Evolutionary conservation across 2,797 vertebrate genomes (phyloP).

Genomic region (Danio aesculapii): DNA sequence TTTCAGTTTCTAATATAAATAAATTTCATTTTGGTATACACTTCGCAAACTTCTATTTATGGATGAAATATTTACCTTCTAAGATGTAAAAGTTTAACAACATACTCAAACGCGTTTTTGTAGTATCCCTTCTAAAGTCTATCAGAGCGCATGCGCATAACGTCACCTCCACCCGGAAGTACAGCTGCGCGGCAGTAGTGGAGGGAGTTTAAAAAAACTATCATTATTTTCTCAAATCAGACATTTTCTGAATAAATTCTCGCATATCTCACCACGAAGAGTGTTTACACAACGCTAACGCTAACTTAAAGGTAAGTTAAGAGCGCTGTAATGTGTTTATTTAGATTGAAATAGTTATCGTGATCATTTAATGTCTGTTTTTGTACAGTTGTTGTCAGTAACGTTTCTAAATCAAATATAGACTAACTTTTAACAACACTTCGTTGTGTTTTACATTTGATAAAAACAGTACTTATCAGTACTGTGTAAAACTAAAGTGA

Average conservation of each 20-base stretch:
- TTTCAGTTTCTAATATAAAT: too few species aligned
- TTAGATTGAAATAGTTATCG: neutral
- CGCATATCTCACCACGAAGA: neutral
- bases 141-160: neutral
- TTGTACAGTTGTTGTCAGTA: too few species aligned
- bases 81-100: too few species aligned
- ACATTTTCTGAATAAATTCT: neutral
- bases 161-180: slow-evolving; percentile 13
- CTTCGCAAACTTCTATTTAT: too few species aligned
- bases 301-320: neutral
- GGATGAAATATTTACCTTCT: too few species aligned
- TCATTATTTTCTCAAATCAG: neutral
- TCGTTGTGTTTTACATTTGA: neutral
- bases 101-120: too few species aligned
- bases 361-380: neutral
- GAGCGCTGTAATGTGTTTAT: neutral
- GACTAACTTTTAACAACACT: neutral
- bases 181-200: neutral
- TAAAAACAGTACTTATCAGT: neutral
- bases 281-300: neutral
- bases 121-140: too few species aligned
- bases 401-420: too few species aligned
- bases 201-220: slow-evolving; percentile 52
- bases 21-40: too few species aligned
- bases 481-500: neutral